These are phyloP conservation scores for Dromas ardeola DNA, from an alignment of 2,113 vertebrate genomes.

Conservation along the genomic window DNA sequence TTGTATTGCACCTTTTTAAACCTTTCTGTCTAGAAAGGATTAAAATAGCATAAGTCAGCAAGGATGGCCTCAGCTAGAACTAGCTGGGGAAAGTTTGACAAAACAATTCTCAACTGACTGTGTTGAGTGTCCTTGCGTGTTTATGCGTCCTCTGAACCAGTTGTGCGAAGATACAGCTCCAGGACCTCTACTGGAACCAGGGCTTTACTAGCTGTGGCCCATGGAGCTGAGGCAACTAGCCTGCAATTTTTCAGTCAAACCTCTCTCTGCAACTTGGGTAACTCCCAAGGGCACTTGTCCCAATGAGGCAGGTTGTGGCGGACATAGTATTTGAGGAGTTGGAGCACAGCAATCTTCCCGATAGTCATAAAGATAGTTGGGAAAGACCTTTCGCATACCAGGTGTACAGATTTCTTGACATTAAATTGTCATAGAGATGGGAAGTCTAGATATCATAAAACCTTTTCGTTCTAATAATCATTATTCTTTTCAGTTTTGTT, in stretches of 20 bases:
- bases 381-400: not conserved
- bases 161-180: accelerated
- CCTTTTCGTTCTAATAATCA: not conserved
- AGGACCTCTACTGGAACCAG: not conserved
- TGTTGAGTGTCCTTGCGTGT: accelerated
- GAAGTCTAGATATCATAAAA: not conserved
- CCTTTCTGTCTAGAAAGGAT: not conserved
- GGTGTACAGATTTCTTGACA: not conserved
- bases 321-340: not conserved
- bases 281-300: not conserved
- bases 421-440: not conserved
- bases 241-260: not conserved
- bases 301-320: not conserved
- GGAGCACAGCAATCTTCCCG: not conserved
- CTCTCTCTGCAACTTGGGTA: not conserved
- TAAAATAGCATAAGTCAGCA: not conserved
- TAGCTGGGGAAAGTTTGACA: not conserved
- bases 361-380: not conserved
- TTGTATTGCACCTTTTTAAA: not conserved
- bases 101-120: not conserved
- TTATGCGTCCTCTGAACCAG: not conserved
- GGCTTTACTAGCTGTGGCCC: not conserved
- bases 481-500: not conserved
- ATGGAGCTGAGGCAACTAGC: not conserved
- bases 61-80: not conserved